Conservation (phyloP, 2,113 vertebrate genomes). For the Halcyon malimbica region DNA sequence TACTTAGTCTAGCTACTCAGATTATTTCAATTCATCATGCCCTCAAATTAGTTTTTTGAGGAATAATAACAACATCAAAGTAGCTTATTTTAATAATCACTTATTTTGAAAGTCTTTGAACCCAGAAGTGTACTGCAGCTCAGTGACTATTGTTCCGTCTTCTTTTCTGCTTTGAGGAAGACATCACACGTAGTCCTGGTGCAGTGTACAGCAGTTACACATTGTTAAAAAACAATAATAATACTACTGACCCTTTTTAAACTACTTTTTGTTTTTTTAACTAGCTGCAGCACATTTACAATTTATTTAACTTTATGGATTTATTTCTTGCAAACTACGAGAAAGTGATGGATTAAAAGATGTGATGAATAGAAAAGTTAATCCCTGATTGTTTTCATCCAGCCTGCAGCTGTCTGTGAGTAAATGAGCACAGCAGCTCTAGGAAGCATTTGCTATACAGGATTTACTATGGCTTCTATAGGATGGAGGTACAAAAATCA, state of each 20-base stretch:
- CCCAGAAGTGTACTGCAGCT: background rate
- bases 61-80: background rate
- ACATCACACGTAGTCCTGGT: background rate
- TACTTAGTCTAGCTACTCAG: background rate
- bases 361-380: slow-evolving; percentile 70
- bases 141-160: background rate
- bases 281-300: background rate
- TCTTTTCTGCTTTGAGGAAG: background rate
- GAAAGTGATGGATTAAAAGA: slow-evolving; percentile 66
- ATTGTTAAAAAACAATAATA: background rate
- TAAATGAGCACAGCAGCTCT: slow-evolving; percentile 74
- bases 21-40: background rate
- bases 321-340: slow-evolving; percentile 51
- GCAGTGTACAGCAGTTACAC: background rate
- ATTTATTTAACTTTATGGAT: background rate
- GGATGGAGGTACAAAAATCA: slow-evolving; percentile 55
- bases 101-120: background rate
- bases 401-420: slow-evolving; percentile 73
- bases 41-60: background rate
- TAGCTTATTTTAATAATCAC: background rate
- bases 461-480: slow-evolving; percentile 63
- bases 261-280: background rate
- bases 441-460: slow-evolving; percentile 61
- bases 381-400: slow-evolving; percentile 78
- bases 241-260: background rate